phyloP scores from a whole-genome alignment of 2,888 invertebrate genomes.

The Altica lythri region DNA sequence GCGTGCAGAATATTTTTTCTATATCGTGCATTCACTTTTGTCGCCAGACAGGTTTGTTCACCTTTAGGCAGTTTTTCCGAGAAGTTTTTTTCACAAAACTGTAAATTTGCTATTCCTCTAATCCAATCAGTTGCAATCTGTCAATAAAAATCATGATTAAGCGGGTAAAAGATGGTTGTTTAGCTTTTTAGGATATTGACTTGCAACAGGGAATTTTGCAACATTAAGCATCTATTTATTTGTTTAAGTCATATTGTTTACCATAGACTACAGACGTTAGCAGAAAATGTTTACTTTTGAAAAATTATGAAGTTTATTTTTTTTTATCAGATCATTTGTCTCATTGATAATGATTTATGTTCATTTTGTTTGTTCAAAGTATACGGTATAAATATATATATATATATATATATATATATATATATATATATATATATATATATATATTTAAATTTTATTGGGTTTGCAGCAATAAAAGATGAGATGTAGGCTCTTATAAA shows the following conservation, averaged over 20 bases:
- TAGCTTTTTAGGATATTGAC: slow-evolving; percentile 39
- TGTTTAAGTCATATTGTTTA: slow-evolving; percentile 34
- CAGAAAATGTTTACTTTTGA: slow-evolving; percentile 39
- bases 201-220: slow-evolving; percentile 36
- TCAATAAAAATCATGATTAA: slow-evolving; percentile 34
- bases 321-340: slow-evolving; percentile 14
- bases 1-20: slow-evolving; percentile 35
- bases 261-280: slow-evolving; percentile 36
- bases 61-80: slow-evolving; percentile 9
- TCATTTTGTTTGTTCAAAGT: slow-evolving; percentile 1
- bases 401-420: too few species aligned
- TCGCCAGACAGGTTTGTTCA: slow-evolving; percentile 17
- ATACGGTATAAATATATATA: too few species aligned
- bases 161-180: slow-evolving; percentile 27
- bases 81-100: slow-evolving; percentile 15
- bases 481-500: too few species aligned
- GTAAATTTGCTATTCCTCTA: slow-evolving; percentile 19
- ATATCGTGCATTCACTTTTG: slow-evolving; percentile 35
- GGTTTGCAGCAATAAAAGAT: too few species aligned
- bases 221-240: slow-evolving; percentile 35
- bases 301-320: slow-evolving; percentile 26
- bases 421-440: too few species aligned
- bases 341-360: slow-evolving; percentile 10
- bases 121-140: slow-evolving; percentile 29
- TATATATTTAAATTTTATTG: too few species aligned